Percentiles rank a stretch among this genome's conserved stretches.
Evolutionary conservation across 2,113 vertebrate genomes (phyloP).

Genomic region (Ammospiza caudacuta): DNA sequence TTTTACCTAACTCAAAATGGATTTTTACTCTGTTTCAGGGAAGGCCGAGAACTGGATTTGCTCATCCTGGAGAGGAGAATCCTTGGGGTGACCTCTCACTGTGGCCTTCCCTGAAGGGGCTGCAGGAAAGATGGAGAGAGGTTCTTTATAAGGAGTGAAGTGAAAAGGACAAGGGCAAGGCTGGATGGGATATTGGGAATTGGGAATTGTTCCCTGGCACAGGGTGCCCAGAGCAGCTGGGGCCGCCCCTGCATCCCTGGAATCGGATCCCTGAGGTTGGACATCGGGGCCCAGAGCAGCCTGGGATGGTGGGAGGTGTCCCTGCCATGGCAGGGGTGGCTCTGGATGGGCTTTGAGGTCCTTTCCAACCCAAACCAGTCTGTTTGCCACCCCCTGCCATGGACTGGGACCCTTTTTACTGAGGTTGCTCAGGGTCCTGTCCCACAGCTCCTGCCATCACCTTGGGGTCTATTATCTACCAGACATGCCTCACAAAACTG

Average conservation of each 20-base stretch:
- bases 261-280: not conserved
- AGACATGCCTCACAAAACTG: not conserved
- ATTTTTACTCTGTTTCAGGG: not conserved
- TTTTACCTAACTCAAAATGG: no score
- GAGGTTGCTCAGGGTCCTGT: not conserved
- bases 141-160: not conserved
- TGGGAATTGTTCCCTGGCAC: not conserved
- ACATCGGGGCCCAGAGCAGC: not conserved
- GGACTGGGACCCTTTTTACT: not conserved
- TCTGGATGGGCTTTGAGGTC: not conserved
- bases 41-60: not conserved
- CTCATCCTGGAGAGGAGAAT: not conserved
- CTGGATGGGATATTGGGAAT: rapidly evolving
- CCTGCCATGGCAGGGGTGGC: not conserved
- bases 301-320: rapidly evolving
- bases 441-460: no score
- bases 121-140: not conserved
- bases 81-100: not conserved
- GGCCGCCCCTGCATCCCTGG: not conserved
- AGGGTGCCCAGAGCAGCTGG: not conserved
- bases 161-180: not conserved
- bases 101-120: not conserved
- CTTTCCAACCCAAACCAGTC: not conserved
- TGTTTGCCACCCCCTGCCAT: not conserved
- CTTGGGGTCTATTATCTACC: rapidly evolving